Percentiles rank a stretch among this genome's conserved stretches.
These are phyloP conservation scores for Drosophila rellima DNA, from an alignment of 2,888 invertebrate species.

Conservation along the genomic window DNA sequence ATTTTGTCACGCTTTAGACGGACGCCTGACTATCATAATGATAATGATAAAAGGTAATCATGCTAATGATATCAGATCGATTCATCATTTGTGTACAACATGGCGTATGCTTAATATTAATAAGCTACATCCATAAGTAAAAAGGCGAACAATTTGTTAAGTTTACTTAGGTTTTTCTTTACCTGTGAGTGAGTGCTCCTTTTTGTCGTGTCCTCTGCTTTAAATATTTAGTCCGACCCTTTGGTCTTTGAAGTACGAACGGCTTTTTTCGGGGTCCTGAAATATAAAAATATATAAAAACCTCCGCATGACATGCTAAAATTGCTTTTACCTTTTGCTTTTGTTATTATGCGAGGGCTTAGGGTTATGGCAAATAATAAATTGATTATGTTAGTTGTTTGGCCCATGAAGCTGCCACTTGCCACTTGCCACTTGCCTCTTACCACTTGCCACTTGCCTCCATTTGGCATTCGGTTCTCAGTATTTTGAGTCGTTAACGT, in stretches of 20 bases:
- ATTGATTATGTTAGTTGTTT: slow-evolving; percentile 68
- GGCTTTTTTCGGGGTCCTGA: slow-evolving; percentile 1
- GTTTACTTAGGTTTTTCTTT: slow-evolving; percentile 23
- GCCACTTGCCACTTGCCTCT: slow-evolving; percentile 1
- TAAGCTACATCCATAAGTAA: slow-evolving; percentile 13
- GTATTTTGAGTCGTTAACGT: slow-evolving; percentile 26
- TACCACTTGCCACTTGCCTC: slow-evolving; percentile 11
- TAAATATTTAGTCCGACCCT: slow-evolving; percentile 60
- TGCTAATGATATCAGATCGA: slow-evolving; percentile 1
- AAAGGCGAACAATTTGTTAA: slow-evolving; percentile 8
- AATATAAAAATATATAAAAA: too few species aligned
- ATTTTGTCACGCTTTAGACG: slow-evolving; percentile 40
- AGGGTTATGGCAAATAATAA: slow-evolving; percentile 75
- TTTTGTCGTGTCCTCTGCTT: slow-evolving; percentile 27
- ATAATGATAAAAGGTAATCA: slow-evolving; percentile 10
- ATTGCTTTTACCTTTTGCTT: slow-evolving; percentile 15
- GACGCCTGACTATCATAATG: neutral
- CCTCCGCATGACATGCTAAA: slow-evolving; percentile 36
- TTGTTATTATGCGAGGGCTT: slow-evolving; percentile 40
- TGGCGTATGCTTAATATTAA: slow-evolving; percentile 48
- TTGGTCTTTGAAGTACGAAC: slow-evolving; percentile 15
- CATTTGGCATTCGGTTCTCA: neutral
- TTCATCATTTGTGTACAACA: slow-evolving; percentile 27
- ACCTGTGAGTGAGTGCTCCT: slow-evolving; percentile 33
- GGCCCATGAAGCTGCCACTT: slow-evolving; percentile 1